Conservation (phyloP, 2,113 vertebrate genomes). For the Pipra filicauda region DNA sequence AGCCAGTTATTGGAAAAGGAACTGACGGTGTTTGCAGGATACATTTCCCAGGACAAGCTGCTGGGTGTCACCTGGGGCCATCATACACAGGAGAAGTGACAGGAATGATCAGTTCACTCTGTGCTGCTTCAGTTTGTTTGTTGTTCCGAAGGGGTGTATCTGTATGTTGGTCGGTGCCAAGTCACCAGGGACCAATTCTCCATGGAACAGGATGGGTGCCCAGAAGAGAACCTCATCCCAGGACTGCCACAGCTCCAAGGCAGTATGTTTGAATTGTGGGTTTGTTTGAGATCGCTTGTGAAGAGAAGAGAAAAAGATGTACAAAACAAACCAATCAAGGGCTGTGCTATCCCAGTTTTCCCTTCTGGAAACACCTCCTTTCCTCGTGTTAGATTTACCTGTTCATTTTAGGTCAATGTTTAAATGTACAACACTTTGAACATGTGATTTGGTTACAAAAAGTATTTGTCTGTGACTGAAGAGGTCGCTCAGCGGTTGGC, state of each 20-base stretch:
- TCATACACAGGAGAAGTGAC: neutral
- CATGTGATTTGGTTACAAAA: slow-evolving; percentile 73
- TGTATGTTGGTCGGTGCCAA: slow-evolving; percentile 42
- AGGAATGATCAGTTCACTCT: neutral
- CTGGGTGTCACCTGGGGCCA: neutral
- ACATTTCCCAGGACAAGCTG: neutral
- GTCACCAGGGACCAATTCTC: slow-evolving; percentile 78
- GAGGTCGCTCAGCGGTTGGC: slow-evolving; percentile 68
- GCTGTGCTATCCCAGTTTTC: slow-evolving; percentile 69
- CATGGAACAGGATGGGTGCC: slow-evolving; percentile 52
- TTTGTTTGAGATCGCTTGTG: slow-evolving; percentile 17
- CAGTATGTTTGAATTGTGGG: slow-evolving; percentile 27
- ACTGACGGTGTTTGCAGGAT: slow-evolving; percentile 14
- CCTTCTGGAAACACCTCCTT: slow-evolving; percentile 48
- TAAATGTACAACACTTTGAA: slow-evolving; percentile 69
- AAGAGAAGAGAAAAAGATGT: neutral
- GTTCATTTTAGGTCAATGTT: slow-evolving; percentile 73
- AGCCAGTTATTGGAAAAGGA: neutral
- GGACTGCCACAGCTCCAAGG: slow-evolving; percentile 61
- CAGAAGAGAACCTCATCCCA: slow-evolving; percentile 64
- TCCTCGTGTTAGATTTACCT: slow-evolving; percentile 56
- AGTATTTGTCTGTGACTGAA: slow-evolving; percentile 63
- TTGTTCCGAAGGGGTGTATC: slow-evolving; percentile 2
- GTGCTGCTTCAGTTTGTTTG: slow-evolving; percentile 34
- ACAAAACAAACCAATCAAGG: slow-evolving; percentile 44